Percentiles rank a stretch among this genome's conserved stretches.
Conservation (phyloP, 2,888 invertebrate genomes). For the Cephus runcator region DNA sequence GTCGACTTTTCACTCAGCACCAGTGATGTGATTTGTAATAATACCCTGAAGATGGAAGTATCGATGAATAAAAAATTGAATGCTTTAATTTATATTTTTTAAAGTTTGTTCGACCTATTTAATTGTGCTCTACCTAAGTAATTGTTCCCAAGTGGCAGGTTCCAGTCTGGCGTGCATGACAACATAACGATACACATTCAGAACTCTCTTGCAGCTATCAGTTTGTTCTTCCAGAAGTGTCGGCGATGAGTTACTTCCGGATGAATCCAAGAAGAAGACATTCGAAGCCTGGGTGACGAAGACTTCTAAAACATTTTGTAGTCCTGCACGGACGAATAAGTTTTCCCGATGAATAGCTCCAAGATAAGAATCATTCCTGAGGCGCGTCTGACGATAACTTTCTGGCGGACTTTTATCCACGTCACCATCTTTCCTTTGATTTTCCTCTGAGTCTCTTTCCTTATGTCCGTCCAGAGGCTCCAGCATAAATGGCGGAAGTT, state of each 20-base stretch:
- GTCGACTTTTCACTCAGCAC: conserved; percentile 85
- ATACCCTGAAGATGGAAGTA: conserved; percentile 66
- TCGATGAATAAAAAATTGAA: not conserved
- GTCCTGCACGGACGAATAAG: conserved; percentile 82
- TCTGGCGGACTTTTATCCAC: conserved; percentile 58
- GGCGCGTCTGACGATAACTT: conserved; percentile 65
- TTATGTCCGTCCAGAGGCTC: conserved; percentile 70
- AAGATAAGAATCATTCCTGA: conserved; percentile 87
- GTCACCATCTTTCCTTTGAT: conserved; percentile 51
- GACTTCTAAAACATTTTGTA: conserved; percentile 85
- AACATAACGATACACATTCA: conserved; percentile 96
- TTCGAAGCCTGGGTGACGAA: conserved; percentile 96
- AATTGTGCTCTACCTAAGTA: conserved; percentile 50
- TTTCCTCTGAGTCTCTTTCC: conserved; percentile 55
- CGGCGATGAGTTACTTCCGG: conserved; percentile 68
- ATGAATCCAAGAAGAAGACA: conserved; percentile 83
- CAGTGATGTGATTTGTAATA: conserved; percentile 91
- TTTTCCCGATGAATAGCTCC: conserved; percentile 86
- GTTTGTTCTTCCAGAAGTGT: conserved; percentile 90
- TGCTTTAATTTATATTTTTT: not conserved
- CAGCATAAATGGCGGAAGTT: conserved; percentile 84
- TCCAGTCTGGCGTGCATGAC: conserved; percentile 97
- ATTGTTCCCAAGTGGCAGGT: conserved; percentile 84
- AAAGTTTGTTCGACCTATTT: not conserved
- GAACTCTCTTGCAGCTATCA: conserved; percentile 93